Base-by-base conservation (phyloP, 2,888 invertebrate species). In the Margaritifera margaritifera region DNA sequence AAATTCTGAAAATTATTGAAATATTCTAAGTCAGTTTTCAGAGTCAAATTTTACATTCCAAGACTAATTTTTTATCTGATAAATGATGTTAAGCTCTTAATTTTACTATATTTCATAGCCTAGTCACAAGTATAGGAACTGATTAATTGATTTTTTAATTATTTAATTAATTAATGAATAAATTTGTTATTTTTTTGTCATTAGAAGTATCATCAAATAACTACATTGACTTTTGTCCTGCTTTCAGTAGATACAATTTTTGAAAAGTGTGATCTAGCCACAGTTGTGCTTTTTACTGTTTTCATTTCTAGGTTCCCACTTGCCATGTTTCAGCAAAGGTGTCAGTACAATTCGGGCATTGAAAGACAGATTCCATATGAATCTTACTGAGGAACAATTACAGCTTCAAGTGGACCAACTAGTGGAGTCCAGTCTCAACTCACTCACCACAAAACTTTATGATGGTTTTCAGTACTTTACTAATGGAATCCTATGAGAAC, bases 381-480 rank as follows among this genome's bases (percentile, higher is more conserved):
- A 94, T 84, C 92, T 95, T 90, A 99, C 99, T 0, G 99, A 99
- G 90, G 96, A 96, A 87, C 98, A 99, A 90, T 92, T 99, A 81
- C 95, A 96, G 86, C 92, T 94, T 72, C 93, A 96, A 78, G 96
- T 99, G 1, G 97, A 99, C 88, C 93, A 94, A 70, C 94, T 99
- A 90, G 99, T 99, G 55, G 95, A 97, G 84, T 95, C 96, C 88
- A 97, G 97, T 82, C 93, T 98, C 57, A 94, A 97, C 91, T 99
- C 99, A 66, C 93, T 98, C 79, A 99, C 99, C 77, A 99, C 99
- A 18, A 94, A 97, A 86, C 93, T 99, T 73, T 99, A 99, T 92
- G 99, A 99, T 92, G 96, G 97, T 90, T 99, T 97, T 92, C 99
- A 99, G 92, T 99, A 99, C 92, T 94, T 97, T 88, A 98, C 98